Evolutionary conservation across 2,113 vertebrate species (phyloP), one percentile per base, ranked within the genome.

Genomic region (Panthera tigris): DNA sequence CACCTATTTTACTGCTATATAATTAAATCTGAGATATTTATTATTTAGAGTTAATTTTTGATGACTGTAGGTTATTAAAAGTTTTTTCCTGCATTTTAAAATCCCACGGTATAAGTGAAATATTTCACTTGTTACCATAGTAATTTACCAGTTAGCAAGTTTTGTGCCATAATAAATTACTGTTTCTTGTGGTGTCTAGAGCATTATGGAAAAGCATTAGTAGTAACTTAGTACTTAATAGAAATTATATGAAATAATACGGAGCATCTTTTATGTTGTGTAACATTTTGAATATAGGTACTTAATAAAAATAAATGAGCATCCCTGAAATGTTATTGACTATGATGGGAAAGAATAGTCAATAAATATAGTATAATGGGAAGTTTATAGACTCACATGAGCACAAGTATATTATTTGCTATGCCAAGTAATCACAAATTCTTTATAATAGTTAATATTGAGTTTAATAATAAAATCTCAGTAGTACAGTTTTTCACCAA

Each of bases 91-190:
- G 5, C 89, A n/a, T 84, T 95, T 94, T 84, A 89, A 93, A 92
- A 73, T 80, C 10, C 57, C 52, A 80, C 61, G 66, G 16, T 23
- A 68, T 11, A 45, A 27, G 48, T 87, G 18, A 93, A 97, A 88
- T 89, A 87, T 91, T 79, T 79, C 89, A 74, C 4, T 86, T 93
- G 9, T 81, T 90, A 65, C 23, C 52, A 89, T 76, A 79, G 87
- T 93, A 74, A 66, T 80, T 94, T 68, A 61, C 21, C 8, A 82
- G 2, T 41, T 87, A 48, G 18, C 9, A 91, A 91, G 15, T 76
- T 94, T n/a, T 73, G 11, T 89, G n/a, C 23, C 52, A 55, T 52
- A 79, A 68, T 55, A 74, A 92, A 68, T 36, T 52, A 63, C 4
- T 66, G 86, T 83, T 79, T 57, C 11, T 25, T 61, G 61, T 52